Base-by-base conservation (phyloP, 2,797 vertebrate species). In the Eulemur mongoz region DNA sequence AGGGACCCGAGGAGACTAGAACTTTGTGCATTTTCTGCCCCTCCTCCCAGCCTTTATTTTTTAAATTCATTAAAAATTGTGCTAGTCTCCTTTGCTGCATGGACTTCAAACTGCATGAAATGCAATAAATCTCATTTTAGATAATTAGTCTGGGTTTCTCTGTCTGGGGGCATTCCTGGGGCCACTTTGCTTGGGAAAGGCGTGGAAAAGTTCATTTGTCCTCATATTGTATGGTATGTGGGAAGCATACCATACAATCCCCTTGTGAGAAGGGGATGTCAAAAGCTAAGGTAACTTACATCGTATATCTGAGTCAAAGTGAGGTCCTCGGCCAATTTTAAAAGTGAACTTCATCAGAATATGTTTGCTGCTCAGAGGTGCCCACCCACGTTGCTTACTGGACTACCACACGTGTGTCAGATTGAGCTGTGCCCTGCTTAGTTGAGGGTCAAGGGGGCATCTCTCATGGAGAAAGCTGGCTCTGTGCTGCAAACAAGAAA, bases 51-150 rank as follows among this genome's bases (percentile, higher is more conserved):
- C 38, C 79, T 97, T 97, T 84, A 93, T 96, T 92, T 97, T 94
- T 94, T 54, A 90, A 91, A 92, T 61, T 61, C 92, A 94, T 98
- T 99, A 98, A 98, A 98, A 98, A 96, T 98, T 98, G 96, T 98
- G 94, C 98, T 98, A 93, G 96, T 98, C 96, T 98, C 98, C 98
- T 96, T 99, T 98, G 27, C 97, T 99, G 99, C 99, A 99, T 99
- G 99, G 99, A 99, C 99, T 98, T 99, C 97, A 99, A 99, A 99
- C 99, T 99, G 99, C 99, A 98, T 99, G 98, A 99, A 99, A 99
- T 98, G 98, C 99, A 99, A 99, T 99, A 99, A 99, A 99, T 98
- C 93, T 99, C 99, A 99, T 99, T 97, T 99, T 99, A 99, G 95
- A 98, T 97, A 85, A 97, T 18, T 54, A 95, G 96, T 98, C 93